phyloP scores from a whole-genome alignment of 2,113 vertebrate genomes.

The Phrynocephalus versicolor region DNA sequence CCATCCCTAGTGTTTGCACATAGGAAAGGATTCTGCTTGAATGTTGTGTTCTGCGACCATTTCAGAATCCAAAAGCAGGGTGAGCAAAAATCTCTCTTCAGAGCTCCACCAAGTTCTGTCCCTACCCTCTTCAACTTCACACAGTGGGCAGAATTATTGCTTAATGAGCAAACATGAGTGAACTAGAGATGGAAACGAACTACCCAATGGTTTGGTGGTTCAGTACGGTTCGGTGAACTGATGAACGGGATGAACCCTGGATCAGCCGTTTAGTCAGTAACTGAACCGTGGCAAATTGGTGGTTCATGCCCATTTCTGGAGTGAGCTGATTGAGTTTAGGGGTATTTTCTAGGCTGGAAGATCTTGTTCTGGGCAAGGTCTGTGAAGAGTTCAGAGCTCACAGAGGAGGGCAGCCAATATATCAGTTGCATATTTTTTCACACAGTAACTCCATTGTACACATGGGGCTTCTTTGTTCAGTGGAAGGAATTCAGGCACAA shows the following conservation, averaged over 20 bases:
- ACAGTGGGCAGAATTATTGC: not conserved
- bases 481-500: not conserved
- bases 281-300: too few species aligned
- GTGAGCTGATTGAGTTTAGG: too few species aligned
- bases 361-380: not conserved
- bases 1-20: too few species aligned
- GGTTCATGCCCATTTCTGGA: too few species aligned
- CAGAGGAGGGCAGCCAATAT: not conserved
- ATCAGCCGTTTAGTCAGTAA: too few species aligned
- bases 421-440: not conserved
- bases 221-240: too few species aligned
- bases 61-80: not conserved
- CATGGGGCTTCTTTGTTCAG: not conserved
- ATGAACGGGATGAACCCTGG: too few species aligned
- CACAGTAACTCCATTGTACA: not conserved
- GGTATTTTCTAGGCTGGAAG: not conserved
- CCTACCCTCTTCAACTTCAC: not conserved
- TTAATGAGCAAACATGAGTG: not conserved
- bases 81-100: not conserved
- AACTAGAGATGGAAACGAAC: too few species aligned
- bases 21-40: too few species aligned
- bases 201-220: too few species aligned
- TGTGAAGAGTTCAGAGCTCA: not conserved
- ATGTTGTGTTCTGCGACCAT: not conserved
- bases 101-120: not conserved